Percentiles rank a stretch among this genome's conserved stretches.
Evolutionary conservation across 2,113 vertebrate genomes (phyloP).

Genomic region (Archilochus colubris): DNA sequence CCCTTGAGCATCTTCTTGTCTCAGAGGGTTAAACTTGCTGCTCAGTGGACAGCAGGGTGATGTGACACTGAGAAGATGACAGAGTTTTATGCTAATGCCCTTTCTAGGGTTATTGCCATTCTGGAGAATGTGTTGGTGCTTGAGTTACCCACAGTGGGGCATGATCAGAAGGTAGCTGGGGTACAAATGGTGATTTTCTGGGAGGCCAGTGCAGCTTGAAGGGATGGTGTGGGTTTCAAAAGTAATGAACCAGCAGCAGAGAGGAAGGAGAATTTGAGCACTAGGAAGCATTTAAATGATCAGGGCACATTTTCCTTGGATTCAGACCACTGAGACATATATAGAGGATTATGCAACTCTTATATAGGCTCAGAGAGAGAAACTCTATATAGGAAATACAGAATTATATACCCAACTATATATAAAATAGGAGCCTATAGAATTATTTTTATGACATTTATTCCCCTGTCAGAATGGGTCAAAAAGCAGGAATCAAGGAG

Average conservation of each 20-base stretch:
- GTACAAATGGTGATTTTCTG: background rate
- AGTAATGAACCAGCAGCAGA: background rate
- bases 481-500: background rate
- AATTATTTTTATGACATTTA: background rate
- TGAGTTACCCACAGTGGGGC: background rate
- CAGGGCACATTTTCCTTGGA: background rate
- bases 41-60: background rate
- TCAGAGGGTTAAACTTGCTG: background rate
- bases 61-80: background rate
- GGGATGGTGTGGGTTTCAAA: background rate
- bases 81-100: background rate
- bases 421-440: background rate
- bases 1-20: background rate
- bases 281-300: background rate
- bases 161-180: background rate
- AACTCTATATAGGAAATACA: background rate
- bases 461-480: background rate
- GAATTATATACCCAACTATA: background rate
- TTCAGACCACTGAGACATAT: background rate
- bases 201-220: background rate
- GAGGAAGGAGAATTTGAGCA: background rate
- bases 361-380: background rate
- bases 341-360: background rate
- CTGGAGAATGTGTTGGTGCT: background rate
- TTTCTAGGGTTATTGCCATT: background rate